Evolutionary conservation across 2,797 vertebrate genomes (phyloP), one percentile per base, ranked within the genome.

Genomic region (Galagoides demidoff): DNA sequence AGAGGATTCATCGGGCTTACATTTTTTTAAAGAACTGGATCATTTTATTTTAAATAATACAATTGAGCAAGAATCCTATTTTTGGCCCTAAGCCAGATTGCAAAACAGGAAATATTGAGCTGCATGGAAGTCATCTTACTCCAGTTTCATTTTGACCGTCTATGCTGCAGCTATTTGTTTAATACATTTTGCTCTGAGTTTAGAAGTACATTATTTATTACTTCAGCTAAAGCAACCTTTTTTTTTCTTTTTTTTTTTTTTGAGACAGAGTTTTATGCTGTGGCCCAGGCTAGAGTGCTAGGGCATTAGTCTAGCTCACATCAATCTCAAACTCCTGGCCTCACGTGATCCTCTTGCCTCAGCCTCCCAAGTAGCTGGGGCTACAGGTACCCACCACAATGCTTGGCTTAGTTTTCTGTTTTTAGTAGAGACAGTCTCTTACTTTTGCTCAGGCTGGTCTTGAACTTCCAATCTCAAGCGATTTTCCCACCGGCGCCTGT

Each of bases 151-250:
- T 94, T 91, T 91, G 95, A 97, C 87, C 90, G 95, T 98, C 16
- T 52, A 52, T 52, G 49, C 14, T 52, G 49, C 49, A 95, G 92
- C 71, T 77, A 85, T 39, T 92, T 95, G 84, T 90, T 82, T 12
- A 70, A 71, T 39, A 89, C 45, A 52, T 85, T 82, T 88, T 92
- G 52, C 20, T 88, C 31, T 73, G 4, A 89, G 22, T 94, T 96
- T 95, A 89, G 77, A 95, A 92, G 86, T 88, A 43, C 68, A 94
- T 95, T 97, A 93, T 95, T 97, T 96, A 96, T 96, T 95, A 93
- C 76, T 91, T 87, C 71, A 94, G 87, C 79, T 86, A 89, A 96
- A 96, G 68, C 49, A 16, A 52, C 8, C 27, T 88, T 68, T 45
- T 4, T 57, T 83, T 7, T 45, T n/a, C n/a, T 5, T 39, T 39